Base-by-base conservation (phyloP, 1,140 invertebrate genomes). In the Chionoecetes opilio region DNA sequence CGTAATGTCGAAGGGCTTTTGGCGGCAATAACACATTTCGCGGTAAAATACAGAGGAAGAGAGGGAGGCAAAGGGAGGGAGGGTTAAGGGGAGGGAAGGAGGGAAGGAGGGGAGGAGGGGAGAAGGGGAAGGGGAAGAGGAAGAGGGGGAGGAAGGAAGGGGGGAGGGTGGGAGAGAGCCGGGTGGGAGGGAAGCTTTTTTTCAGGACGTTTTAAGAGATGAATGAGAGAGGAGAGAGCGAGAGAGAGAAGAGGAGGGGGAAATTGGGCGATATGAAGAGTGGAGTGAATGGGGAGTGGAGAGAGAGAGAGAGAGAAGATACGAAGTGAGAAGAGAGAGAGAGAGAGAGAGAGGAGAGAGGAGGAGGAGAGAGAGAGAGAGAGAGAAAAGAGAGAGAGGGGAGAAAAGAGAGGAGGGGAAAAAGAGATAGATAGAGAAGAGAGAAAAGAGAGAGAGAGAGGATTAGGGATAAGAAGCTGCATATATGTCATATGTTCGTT, bases 21-120 rank as follows among this genome's bases (percentile, higher is more conserved):
- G 63, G 63, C 63, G 63, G 63, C 63, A 75, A 75, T 75, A 75
- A 75, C 63, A 75, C 63, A 75, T 75, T 75, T 26, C 63, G 63
- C 63, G 63, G 63, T 75, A 75, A 75, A 75, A 75, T 75, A 75
- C n/a, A 6, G n/a, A n/a, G 11, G 63, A 8, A 14, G 34, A 0
- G 32, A 35, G 32, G n/a, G 31, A 17, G 32, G 38, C 5, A n/a
- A 31, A 21, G 29, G 32, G 35, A 35, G 31, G 86, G 5, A 87
- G 86, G 86, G 29, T 0, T 31, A 34, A 3, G 31, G 38, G 34
- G 8, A 87, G 86, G 34, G 86, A 6, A n/a, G 32, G 38, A 37
- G 34, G 34, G 29, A 37, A 1, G 32, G 38, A 32, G 86, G 29
- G 21, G 8, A 32, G 38, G 86, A 37, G 32, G 86, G 38, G 14